A percentile compares a stretch with the other conserved stretches of the same genome.
These are phyloP conservation scores for Albula goreensis DNA, from an alignment of 2,113 vertebrate genomes.

Conservation along the genomic window DNA sequence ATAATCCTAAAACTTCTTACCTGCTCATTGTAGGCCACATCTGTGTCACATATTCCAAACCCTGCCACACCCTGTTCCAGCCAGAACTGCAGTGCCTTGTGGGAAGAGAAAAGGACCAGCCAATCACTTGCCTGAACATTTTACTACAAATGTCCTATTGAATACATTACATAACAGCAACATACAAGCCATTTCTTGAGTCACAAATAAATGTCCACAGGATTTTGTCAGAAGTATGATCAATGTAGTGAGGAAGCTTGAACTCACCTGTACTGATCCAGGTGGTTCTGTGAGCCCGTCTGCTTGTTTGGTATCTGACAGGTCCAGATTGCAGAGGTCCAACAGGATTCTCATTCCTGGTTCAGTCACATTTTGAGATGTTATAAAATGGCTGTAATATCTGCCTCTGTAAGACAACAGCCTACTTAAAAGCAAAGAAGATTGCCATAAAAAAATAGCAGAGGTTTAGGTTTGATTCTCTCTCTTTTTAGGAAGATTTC, in stretches of 20 bases:
- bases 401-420: neutral
- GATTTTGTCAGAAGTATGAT: neutral
- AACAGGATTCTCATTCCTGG: slow-evolving; percentile 66
- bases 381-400: neutral
- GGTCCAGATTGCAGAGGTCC: slow-evolving; percentile 59
- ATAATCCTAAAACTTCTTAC: slow-evolving; percentile 37
- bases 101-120: slow-evolving; percentile 4
- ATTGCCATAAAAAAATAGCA: neutral
- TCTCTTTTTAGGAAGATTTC: too few species aligned
- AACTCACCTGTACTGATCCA: slow-evolving; percentile 39
- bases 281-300: slow-evolving; percentile 17
- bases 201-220: neutral
- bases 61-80: slow-evolving; percentile 66
- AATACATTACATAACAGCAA: neutral
- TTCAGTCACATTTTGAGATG: neutral
- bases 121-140: too few species aligned
- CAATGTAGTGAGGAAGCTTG: neutral
- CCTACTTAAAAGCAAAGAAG: neutral
- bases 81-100: slow-evolving; percentile 63
- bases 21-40: slow-evolving; percentile 58
- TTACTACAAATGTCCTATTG: neutral
- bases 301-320: slow-evolving; percentile 26
- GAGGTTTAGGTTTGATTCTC: too few species aligned
- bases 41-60: slow-evolving; percentile 68
- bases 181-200: neutral